phyloP scores from a whole-genome alignment of 2,797 vertebrate species.

The Acanthornis magna region DNA sequence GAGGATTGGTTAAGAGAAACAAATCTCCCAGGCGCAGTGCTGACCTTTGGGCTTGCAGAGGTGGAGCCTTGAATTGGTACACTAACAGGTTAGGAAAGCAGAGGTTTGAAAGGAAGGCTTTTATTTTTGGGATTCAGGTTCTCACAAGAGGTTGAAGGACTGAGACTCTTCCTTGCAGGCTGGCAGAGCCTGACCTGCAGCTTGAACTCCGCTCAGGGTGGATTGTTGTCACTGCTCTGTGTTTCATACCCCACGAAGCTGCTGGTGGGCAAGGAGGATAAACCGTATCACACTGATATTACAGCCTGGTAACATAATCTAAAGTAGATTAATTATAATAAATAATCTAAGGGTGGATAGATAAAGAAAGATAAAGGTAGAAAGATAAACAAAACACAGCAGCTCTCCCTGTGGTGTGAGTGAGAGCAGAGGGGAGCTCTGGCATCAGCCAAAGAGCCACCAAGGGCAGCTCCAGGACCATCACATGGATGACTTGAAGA shows the following conservation, averaged over 20 bases:
- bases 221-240: neutral
- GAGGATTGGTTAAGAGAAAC: neutral
- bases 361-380: neutral
- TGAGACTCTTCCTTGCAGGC: neutral
- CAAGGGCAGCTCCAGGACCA: neutral
- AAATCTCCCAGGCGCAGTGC: neutral
- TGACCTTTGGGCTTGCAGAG: neutral
- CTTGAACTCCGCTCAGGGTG: neutral
- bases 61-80: neutral
- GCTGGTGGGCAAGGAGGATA: neutral
- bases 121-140: neutral
- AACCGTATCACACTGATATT: neutral
- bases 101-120: neutral
- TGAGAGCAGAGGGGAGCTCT: neutral
- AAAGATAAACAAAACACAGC: neutral
- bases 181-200: neutral
- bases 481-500: accelerated
- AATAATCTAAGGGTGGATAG: neutral
- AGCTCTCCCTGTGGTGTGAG: neutral
- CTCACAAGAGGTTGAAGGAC: neutral
- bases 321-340: neutral
- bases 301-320: neutral
- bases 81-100: neutral
- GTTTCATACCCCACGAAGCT: neutral
- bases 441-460: neutral